phyloP scores from a whole-genome alignment of 2,797 vertebrate genomes.

The Pangasius mekongensis region DNA sequence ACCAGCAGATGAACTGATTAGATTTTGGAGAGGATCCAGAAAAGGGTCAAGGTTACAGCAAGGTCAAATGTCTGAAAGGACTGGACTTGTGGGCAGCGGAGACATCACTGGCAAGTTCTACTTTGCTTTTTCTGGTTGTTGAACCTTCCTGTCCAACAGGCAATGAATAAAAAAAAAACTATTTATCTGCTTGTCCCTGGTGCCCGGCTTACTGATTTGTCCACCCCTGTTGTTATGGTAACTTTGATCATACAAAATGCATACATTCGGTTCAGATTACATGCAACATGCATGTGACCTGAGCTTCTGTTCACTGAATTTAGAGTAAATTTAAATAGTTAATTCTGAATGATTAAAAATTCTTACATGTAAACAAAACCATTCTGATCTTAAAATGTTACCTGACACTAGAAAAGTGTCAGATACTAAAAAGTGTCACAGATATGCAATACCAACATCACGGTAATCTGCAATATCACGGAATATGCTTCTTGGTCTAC shows the following conservation, averaged over 20 bases:
- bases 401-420: background rate
- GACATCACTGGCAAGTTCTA: background rate
- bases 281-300: background rate
- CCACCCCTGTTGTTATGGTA: background rate
- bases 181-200: background rate
- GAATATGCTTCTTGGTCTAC: background rate
- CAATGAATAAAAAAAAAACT: background rate
- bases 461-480: background rate
- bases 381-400: background rate
- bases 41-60: background rate
- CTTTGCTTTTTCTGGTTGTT: background rate
- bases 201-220: background rate
- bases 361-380: background rate
- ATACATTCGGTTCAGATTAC: background rate
- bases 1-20: background rate
- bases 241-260: background rate
- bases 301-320: background rate
- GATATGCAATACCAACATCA: background rate
- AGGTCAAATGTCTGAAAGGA: background rate
- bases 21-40: background rate
- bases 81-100: background rate
- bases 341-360: constrained; percentile 6
- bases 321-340: background rate
- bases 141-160: background rate
- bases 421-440: no score